These are phyloP conservation scores for Brachionus asplanchnoidis DNA, from an alignment of 1,140 invertebrate species.

Conservation along the genomic window DNA sequence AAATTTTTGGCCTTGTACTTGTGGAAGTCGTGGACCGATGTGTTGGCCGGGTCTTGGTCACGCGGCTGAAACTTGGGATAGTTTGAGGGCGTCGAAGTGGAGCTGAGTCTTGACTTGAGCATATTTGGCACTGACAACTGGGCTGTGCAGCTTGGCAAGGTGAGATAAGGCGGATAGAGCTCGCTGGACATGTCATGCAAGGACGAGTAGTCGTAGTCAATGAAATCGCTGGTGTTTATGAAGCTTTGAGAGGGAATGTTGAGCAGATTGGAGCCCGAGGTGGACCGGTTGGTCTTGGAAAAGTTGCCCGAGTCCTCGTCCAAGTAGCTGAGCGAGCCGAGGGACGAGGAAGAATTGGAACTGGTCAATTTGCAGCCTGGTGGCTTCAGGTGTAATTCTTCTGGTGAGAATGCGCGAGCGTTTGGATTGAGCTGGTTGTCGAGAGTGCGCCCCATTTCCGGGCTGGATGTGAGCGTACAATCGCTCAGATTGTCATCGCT, in stretches of 20 bases:
- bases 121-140: background rate
- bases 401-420: background rate
- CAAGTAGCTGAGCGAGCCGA: background rate
- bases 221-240: conserved; percentile 14
- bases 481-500: background rate
- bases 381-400: conserved; percentile 13
- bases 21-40: background rate
- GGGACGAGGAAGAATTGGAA: background rate
- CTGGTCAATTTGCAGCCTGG: background rate
- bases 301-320: background rate
- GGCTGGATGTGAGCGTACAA: conserved; percentile 1
- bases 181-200: background rate
- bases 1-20: background rate
- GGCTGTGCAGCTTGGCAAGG: background rate
- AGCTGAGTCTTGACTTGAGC: background rate
- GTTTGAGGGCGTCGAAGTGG: background rate
- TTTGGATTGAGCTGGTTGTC: conserved; percentile 16
- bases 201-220: conserved; percentile 15
- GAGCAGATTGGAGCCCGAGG: background rate
- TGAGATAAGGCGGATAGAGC: background rate
- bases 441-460: background rate
- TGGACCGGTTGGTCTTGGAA: background rate
- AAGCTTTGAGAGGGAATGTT: background rate
- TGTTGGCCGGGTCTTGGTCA: background rate
- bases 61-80: background rate